phyloP scores from a whole-genome alignment of 2,888 invertebrate species.

The Rhorus exstirpatorius region DNA sequence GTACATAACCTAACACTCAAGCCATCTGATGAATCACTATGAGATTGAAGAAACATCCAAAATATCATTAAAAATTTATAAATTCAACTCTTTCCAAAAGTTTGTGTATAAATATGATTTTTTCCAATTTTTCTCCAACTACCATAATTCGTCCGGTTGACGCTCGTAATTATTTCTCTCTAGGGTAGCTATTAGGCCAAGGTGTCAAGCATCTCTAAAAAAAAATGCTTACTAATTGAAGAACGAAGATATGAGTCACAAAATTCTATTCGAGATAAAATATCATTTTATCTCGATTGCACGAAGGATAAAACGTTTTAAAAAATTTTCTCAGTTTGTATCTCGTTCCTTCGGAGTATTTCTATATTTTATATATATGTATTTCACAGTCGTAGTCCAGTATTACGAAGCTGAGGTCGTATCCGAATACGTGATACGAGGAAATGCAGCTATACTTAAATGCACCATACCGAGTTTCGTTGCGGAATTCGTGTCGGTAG shows the following conservation, averaged over 20 bases:
- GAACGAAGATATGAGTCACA: background rate
- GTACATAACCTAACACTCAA: too few relatives aligned
- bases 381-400: constrained; percentile 92
- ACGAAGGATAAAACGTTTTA: background rate
- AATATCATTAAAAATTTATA: too few relatives aligned
- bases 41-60: too few relatives aligned
- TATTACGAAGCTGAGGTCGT: constrained; percentile 96
- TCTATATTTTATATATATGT: constrained; percentile 27
- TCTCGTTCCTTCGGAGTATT: constrained; percentile 12
- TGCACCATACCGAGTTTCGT: constrained; percentile 96
- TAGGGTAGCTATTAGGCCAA: too few relatives aligned
- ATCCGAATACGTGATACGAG: constrained; percentile 95
- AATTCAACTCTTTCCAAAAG: too few relatives aligned
- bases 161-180: too few relatives aligned
- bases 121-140: too few relatives aligned
- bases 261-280: background rate
- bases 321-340: constrained; percentile 8
- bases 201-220: too few relatives aligned
- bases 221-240: too few relatives aligned
- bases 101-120: too few relatives aligned
- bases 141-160: too few relatives aligned
- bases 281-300: constrained; percentile 28
- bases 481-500: constrained; percentile 96
- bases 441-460: constrained; percentile 95
- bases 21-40: too few relatives aligned